These are phyloP conservation scores for Drosophila koepferae DNA, from an alignment of 2,888 invertebrate species.

Conservation along the genomic window DNA sequence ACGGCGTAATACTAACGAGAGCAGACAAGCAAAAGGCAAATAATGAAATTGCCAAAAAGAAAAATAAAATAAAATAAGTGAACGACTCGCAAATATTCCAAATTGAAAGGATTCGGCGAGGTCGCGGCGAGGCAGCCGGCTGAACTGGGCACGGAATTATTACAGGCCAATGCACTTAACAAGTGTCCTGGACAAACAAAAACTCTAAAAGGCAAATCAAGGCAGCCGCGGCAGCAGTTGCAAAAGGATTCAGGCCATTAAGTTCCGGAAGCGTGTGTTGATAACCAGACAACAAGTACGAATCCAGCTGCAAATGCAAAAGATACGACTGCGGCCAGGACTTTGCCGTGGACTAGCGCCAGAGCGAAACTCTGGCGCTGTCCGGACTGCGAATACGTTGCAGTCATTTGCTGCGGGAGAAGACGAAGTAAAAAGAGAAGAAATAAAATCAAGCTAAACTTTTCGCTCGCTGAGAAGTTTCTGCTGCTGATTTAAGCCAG, in stretches of 20 bases:
- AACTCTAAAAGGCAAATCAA: constrained; percentile 51
- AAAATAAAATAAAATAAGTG: not conserved
- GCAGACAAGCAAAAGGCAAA: constrained; percentile 20
- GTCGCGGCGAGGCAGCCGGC: too few species aligned
- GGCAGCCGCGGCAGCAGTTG: constrained; percentile 50
- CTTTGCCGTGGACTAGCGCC: constrained; percentile 8
- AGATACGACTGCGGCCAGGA: constrained; percentile 26
- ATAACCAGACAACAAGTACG: constrained; percentile 79
- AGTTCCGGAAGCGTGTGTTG: constrained; percentile 83
- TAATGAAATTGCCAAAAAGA: constrained; percentile 3
- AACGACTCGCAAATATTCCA: constrained; percentile 13
- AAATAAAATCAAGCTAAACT: constrained; percentile 36
- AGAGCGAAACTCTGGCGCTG: constrained; percentile 32
- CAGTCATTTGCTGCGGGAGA: constrained; percentile 61
- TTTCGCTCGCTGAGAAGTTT: constrained; percentile 18
- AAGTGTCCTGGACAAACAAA: constrained; percentile 41
- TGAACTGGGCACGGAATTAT: constrained; percentile 47
- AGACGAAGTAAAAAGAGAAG: not conserved
- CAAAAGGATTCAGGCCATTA: constrained; percentile 85
- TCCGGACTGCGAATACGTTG: constrained; percentile 57
- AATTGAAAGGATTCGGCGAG: not conserved
- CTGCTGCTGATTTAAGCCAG: not conserved
- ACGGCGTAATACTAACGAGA: constrained; percentile 48
- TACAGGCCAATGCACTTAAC: constrained; percentile 76
- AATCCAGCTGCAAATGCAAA: constrained; percentile 42